A percentile compares a stretch with the other conserved stretches of the same genome.
Conservation (phyloP, 2,888 invertebrate species). For the Patella caerulea region DNA sequence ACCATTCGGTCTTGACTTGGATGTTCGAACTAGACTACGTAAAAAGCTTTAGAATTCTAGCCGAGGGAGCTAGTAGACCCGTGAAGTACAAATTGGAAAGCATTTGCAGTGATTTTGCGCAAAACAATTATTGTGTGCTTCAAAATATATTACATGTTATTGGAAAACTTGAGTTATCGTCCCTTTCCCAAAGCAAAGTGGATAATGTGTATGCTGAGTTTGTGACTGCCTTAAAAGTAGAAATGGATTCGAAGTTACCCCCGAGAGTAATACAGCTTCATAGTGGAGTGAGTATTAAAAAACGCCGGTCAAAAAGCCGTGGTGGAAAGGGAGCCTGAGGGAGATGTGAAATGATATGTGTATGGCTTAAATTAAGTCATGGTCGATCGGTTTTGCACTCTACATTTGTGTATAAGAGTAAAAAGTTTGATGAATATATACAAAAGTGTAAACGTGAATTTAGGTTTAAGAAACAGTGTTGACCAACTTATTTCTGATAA, state of each 20-base stretch:
- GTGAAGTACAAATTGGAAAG: not conserved
- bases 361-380: not conserved
- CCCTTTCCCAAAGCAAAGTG: not conserved
- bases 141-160: not conserved
- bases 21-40: not conserved
- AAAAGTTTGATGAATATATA: not conserved
- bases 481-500: no score
- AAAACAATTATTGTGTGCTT: not conserved
- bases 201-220: not conserved
- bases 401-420: not conserved
- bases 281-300: not conserved
- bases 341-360: not conserved
- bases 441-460: not conserved
- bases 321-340: not conserved
- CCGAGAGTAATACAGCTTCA: not conserved
- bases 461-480: no score
- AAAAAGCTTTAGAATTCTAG: not conserved
- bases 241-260: not conserved
- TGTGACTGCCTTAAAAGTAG: not conserved
- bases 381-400: not conserved
- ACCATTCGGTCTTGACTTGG: not conserved
- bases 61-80: not conserved
- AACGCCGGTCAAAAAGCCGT: not conserved
- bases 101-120: not conserved
- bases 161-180: not conserved